Percentiles rank a stretch among this genome's conserved stretches.
phyloP scores from a whole-genome alignment of 2,797 vertebrate genomes.

The Poecilia wingei region DNA sequence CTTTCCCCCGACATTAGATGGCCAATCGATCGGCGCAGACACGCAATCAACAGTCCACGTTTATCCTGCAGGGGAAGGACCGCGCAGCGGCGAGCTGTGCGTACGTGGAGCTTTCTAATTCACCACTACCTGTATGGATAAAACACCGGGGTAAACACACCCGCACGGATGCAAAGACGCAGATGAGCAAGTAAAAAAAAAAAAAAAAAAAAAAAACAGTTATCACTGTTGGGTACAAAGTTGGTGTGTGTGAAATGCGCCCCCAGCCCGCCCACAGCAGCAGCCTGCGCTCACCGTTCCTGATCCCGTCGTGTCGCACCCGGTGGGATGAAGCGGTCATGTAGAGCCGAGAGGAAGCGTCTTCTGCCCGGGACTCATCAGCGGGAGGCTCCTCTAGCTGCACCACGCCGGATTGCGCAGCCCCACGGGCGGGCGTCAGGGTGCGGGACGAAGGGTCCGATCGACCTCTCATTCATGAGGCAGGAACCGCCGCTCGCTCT shows the following conservation, averaged over 20 bases:
- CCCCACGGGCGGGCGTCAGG: slow-evolving; percentile 52
- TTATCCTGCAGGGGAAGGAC: slow-evolving; percentile 52
- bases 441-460: slow-evolving; percentile 44
- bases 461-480: slow-evolving; percentile 73
- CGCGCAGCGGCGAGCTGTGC: slow-evolving; percentile 44
- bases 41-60: slow-evolving; percentile 57
- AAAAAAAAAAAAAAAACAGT: slow-evolving; percentile 13
- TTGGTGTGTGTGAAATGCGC: slow-evolving; percentile 58
- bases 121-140: slow-evolving; percentile 39
- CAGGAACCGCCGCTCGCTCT: slow-evolving; percentile 51
- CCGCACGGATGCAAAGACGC: background rate
- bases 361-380: slow-evolving; percentile 41
- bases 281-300: slow-evolving; percentile 64
- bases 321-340: slow-evolving; percentile 54
- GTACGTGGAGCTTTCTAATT: slow-evolving; percentile 68
- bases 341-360: slow-evolving; percentile 27
- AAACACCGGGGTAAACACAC: slow-evolving; percentile 27
- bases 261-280: slow-evolving; percentile 46
- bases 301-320: slow-evolving; percentile 60
- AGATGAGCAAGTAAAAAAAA: background rate
- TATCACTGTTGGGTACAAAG: slow-evolving; percentile 59
- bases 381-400: slow-evolving; percentile 32
- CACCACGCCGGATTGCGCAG: slow-evolving; percentile 40
- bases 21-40: slow-evolving; percentile 31
- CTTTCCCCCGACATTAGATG: slow-evolving; percentile 16